Evolutionary conservation across 2,113 vertebrate species (phyloP), one percentile per base, ranked within the genome.

Genomic region (Empidonax traillii): DNA sequence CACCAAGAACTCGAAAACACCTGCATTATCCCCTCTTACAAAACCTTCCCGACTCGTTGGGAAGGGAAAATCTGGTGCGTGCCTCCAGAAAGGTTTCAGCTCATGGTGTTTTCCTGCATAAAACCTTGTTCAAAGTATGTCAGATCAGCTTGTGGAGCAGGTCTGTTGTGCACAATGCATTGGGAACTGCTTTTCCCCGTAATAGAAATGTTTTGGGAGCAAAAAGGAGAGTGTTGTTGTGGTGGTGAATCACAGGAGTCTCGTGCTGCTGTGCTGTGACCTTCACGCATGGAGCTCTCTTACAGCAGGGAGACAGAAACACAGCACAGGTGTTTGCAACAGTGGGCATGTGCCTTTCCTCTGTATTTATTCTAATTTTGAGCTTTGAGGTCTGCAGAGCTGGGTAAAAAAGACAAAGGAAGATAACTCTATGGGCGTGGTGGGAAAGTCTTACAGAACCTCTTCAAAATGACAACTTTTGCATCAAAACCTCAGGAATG

Each of bases 281-380:
- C 67, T 94, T 79, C 68, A 20, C 3, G 1, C 39, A 46, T 76
- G 87, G 49, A 76, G 58, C 49, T 90, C 78, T 12, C 1, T 46
- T 79, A 41, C 35, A 9, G 35, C 43, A 3, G 7, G 61, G 79
- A 75, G 52, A 47, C 43, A 3, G 3, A 3, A 12, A n/a, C 7
- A 0, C 0, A 0, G 46, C 76, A 35, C 15, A 41, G 53, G 35
- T 71, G 82, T 31, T 27, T 39, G 47, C n/a, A 35, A 0, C 49
- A 8, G 1, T 41, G 17, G 73, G 35, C 46, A 3, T 19, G 25
- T 74, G 55, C n/a, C 35, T 81, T 62, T 76, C 27, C 65, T 75
- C 6, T 2, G 13, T 53, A 2, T 37, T 65, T 49, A 8, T 37
- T 92, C 82, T 41, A 9, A 5, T 81, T 75, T 53, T 82, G 62